Evolutionary conservation across 2,797 vertebrate genomes (phyloP).

Genomic region (Pseudopleuronectes americanus): DNA sequence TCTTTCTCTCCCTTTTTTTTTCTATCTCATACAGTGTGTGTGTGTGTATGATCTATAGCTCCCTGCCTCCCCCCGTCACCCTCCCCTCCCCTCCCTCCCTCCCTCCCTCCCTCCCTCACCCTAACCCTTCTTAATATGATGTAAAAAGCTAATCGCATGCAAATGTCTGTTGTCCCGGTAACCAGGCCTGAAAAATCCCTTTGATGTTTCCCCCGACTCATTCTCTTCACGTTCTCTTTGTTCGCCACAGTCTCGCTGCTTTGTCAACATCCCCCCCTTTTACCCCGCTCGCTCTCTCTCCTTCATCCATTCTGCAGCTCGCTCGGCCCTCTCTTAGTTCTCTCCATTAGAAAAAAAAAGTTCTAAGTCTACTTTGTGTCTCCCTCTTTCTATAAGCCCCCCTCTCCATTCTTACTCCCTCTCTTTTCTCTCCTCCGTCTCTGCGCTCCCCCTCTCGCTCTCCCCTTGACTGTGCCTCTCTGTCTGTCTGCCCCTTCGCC

Average conservation of each 20-base stretch:
- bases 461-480: constrained; percentile 83
- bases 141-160: constrained; percentile 91
- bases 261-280: constrained; percentile 84
- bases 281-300: constrained; percentile 69
- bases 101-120: constrained; percentile 66
- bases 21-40: too few species aligned
- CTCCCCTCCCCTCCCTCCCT: constrained; percentile 3
- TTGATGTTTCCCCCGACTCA: constrained; percentile 89
- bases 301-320: constrained; percentile 74
- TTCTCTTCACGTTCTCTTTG: constrained; percentile 90
- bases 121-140: constrained; percentile 88
- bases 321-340: constrained; percentile 70
- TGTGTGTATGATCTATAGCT: too few species aligned
- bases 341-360: constrained; percentile 70
- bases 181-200: constrained; percentile 89
- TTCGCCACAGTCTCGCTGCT: constrained; percentile 86
- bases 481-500: constrained; percentile 82
- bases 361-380: constrained; percentile 80
- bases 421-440: constrained; percentile 34
- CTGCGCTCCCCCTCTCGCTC: constrained; percentile 58
- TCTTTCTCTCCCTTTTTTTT: constrained; percentile 10
- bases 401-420: constrained; percentile 67
- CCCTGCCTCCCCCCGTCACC: too few species aligned
- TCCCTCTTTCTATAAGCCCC: constrained; percentile 74
- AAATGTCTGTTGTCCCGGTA: constrained; percentile 92